These are phyloP conservation scores for Choloepus hoffmanni DNA, from an alignment of 2,113 vertebrate species.

Conservation along the genomic window DNA sequence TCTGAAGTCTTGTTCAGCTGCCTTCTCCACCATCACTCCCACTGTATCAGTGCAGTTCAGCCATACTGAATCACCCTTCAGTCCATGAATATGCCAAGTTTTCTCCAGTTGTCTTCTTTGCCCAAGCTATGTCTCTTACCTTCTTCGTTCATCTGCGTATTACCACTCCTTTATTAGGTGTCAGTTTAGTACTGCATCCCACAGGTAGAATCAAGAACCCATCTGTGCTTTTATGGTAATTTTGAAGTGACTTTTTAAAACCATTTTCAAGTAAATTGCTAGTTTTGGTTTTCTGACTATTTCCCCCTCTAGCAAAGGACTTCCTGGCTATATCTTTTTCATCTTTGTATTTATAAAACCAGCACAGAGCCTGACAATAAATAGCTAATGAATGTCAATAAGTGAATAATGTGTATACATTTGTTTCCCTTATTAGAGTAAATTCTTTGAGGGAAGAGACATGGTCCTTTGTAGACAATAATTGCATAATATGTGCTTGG, in stretches of 20 bases:
- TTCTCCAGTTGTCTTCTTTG: not conserved
- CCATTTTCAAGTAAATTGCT: not conserved
- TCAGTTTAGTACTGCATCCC: not conserved
- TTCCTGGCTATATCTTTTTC: not conserved
- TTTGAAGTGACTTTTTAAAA: not conserved
- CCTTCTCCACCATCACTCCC: too few relatives aligned
- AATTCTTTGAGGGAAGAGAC: not conserved
- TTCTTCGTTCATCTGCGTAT: not conserved
- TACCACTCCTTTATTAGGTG: not conserved
- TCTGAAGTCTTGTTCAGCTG: not conserved
- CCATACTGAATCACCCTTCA: not conserved
- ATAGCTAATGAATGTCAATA: not conserved
- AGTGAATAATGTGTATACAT: not conserved
- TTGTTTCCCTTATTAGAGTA: not conserved
- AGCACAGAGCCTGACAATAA: not conserved
- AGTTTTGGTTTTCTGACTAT: not conserved
- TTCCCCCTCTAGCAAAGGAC: not conserved
- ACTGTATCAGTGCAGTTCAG: not conserved
- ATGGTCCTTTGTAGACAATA: not conserved
- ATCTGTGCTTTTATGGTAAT: not conserved
- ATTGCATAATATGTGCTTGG: not conserved
- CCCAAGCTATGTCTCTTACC: not conserved
- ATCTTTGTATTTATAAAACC: not conserved
- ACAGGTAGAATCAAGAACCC: not conserved
- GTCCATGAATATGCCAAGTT: not conserved